Evolutionary conservation across 2,888 invertebrate genomes (phyloP), one percentile per base, ranked within the genome.

Genomic region (Drosophila mimetica): DNA sequence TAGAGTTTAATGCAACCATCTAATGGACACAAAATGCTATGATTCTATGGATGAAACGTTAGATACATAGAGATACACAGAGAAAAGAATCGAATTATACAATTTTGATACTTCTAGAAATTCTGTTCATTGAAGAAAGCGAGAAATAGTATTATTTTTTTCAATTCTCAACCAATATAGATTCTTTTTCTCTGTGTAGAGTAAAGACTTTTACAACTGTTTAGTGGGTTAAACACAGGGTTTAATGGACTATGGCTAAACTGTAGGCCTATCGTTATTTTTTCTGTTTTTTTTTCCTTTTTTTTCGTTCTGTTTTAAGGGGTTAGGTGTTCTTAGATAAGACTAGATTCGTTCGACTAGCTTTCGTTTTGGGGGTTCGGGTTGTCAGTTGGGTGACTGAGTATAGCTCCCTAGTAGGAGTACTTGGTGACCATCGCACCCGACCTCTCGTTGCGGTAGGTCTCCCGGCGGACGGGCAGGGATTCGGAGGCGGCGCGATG

Each of bases 401-500:
- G 22, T 20, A 2, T 11, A 7, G 11, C 14, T 30, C 16, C n/a
- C 32, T 79, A 89, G 67, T 79, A 90, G 39, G 66, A 78, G 73
- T 90, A 90, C 72, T 85, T 90, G 54, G 89, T 90, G 65, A 90
- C 86, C 65, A 84, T 76, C n/a, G 90, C 90, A 64, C 90, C 89
- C 8, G 90, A 89, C 54, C 85, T 89, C 55, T 86, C 88, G 69
- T 90, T 89, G 53, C 84, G 86, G 65, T 83, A 88, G 53, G 79
- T 89, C 67, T 90, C 89, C 37, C 89, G 82, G 30, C 77, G 76
- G 63, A 89, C 83, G 13, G 90, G 86, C 61, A 90, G 60, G 57
- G 77, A 79, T 55, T 88, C 87, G 37, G 90, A 89, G 28, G 61
- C 90, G 13, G 89, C 87, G 34, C 90, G 89, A 92, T 95, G 95